phyloP scores from a whole-genome alignment of 2,888 invertebrate genomes.

The Rhogogaster chlorosoma region DNA sequence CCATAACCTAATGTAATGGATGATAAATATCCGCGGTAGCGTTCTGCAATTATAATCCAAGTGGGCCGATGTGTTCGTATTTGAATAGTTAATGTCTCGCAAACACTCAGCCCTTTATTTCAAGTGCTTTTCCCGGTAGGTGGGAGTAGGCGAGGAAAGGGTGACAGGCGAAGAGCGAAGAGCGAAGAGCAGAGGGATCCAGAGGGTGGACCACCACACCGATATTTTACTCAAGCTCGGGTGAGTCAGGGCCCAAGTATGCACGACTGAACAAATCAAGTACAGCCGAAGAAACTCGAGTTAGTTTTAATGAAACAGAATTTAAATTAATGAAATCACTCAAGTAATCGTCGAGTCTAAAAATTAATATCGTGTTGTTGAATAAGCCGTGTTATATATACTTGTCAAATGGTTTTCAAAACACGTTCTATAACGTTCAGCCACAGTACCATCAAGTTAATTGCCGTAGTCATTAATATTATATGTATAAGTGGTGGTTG shows the following conservation, averaged over 20 bases:
- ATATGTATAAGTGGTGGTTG: not conserved
- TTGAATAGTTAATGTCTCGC: slow-evolving; percentile 53
- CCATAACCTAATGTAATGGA: slow-evolving; percentile 52
- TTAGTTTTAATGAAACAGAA: slow-evolving; percentile 39
- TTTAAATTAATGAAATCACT: slow-evolving; percentile 5
- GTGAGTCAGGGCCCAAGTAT: slow-evolving; percentile 38
- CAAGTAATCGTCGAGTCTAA: slow-evolving; percentile 20
- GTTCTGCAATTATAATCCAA: slow-evolving; percentile 53
- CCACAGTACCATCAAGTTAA: slow-evolving; percentile 1
- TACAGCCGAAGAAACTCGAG: slow-evolving; percentile 30
- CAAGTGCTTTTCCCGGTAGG: slow-evolving; percentile 47
- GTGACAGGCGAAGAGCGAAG: slow-evolving; percentile 53
- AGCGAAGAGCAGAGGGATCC: slow-evolving; percentile 54
- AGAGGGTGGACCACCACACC: slow-evolving; percentile 42
- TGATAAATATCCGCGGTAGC: slow-evolving; percentile 52
- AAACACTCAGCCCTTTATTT: slow-evolving; percentile 52
- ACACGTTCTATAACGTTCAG: not conserved
- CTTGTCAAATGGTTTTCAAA: slow-evolving; percentile 10
- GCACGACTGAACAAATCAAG: slow-evolving; percentile 40
- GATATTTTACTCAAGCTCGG: slow-evolving; percentile 48
- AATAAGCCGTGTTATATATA: slow-evolving; percentile 17
- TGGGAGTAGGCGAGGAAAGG: slow-evolving; percentile 52
- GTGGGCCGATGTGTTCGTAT: slow-evolving; percentile 45
- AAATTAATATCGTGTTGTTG: slow-evolving; percentile 16
- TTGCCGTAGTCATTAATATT: not conserved